Evolutionary conservation across 2,797 vertebrate genomes (phyloP).

Genomic region (Artibeus jamaicensis): DNA sequence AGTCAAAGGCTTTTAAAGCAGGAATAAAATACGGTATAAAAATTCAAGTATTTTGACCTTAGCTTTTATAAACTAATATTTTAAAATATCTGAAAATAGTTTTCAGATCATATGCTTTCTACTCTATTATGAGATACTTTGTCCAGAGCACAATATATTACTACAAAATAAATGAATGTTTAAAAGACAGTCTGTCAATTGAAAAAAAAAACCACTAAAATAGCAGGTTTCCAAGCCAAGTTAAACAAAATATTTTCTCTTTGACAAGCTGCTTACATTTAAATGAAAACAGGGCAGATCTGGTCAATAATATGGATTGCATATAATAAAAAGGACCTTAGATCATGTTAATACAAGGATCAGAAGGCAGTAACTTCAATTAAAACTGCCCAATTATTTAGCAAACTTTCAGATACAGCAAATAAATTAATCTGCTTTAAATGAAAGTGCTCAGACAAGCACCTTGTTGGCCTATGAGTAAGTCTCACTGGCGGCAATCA

Average conservation of each 20-base stretch:
- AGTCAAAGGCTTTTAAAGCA: conserved; percentile 68
- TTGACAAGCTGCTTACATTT: conserved; percentile 80
- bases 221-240: conserved; percentile 74
- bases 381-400: conserved; percentile 80
- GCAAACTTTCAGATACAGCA: conserved; percentile 74
- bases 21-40: conserved; percentile 60
- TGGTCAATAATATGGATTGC: conserved; percentile 85
- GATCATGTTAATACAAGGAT: conserved; percentile 73
- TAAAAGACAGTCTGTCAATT: conserved; percentile 79
- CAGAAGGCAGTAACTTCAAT: conserved; percentile 82
- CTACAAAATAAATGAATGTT: conserved; percentile 79
- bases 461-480: conserved; percentile 71
- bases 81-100: conserved; percentile 77
- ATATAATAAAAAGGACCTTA: conserved; percentile 80
- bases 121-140: conserved; percentile 65
- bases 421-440: conserved; percentile 77
- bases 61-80: conserved; percentile 77
- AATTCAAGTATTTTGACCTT: conserved; percentile 63
- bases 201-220: conserved; percentile 71
- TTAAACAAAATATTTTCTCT: conserved; percentile 81
- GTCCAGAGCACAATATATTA: conserved; percentile 73
- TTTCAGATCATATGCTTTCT: conserved; percentile 62
- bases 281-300: conserved; percentile 79
- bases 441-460: conserved; percentile 66
- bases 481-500: conserved; percentile 69